Percentiles rank a stretch among this genome's conserved stretches.
phyloP scores from a whole-genome alignment of 2,113 vertebrate genomes.

The Corapipo altera region DNA sequence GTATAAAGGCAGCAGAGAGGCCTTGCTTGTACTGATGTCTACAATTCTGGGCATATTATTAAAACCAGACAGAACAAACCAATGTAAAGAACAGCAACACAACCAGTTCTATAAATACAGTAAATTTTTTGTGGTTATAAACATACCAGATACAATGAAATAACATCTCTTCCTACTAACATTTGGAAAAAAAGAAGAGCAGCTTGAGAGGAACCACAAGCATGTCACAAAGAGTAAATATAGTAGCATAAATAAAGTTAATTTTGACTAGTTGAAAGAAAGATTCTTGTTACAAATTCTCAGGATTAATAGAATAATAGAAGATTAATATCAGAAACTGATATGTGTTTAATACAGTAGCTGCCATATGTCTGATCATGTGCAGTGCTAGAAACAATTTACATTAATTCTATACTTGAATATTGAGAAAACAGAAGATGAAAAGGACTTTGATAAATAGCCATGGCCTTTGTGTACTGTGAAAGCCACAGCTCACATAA shows the following conservation, averaged over 20 bases:
- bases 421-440: constrained; percentile 30
- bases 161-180: not conserved
- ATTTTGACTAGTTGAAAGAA: not conserved
- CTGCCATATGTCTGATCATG: not conserved
- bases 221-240: not conserved
- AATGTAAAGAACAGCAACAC: constrained; percentile 1
- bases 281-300: not conserved
- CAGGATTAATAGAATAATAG: not conserved
- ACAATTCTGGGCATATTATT: not conserved
- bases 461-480: not conserved
- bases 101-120: not conserved
- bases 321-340: not conserved
- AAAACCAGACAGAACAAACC: not conserved
- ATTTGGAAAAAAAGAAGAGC: not conserved
- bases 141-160: not conserved
- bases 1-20: constrained; percentile 8
- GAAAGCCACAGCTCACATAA: not conserved
- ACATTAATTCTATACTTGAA: not conserved
- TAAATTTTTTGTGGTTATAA: not conserved
- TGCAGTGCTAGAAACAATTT: constrained; percentile 45
- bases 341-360: not conserved
- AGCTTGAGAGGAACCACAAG: not conserved
- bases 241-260: not conserved
- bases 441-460: constrained; percentile 40
- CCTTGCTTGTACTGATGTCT: not conserved